A percentile compares a stretch with the other conserved stretches of the same genome.
Conservation (phyloP, 2,113 vertebrate genomes). For the Pollachius pollachius region DNA sequence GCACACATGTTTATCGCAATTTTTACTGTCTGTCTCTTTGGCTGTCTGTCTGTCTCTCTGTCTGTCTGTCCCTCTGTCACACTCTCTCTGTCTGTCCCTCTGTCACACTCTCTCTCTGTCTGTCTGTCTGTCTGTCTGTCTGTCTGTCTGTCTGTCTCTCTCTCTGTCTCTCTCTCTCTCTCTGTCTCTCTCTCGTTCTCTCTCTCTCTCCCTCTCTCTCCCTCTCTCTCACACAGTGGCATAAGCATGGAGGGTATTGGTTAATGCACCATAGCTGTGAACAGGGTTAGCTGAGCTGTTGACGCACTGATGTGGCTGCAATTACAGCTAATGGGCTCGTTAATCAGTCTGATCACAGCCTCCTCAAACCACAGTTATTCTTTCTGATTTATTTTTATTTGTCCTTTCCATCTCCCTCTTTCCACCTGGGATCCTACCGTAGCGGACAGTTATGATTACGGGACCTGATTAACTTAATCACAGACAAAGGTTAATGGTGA, state of each 20-base stretch:
- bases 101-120: too few relatives aligned
- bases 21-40: too few relatives aligned
- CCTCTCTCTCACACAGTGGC: background rate
- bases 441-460: slow-evolving; percentile 48
- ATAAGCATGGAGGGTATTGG: background rate
- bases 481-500: slow-evolving; percentile 52
- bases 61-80: too few relatives aligned
- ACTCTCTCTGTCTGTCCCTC: background rate
- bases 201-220: too few relatives aligned
- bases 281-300: slow-evolving; percentile 11
- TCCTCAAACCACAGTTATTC: slow-evolving; percentile 42
- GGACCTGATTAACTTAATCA: slow-evolving; percentile 47
- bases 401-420: slow-evolving; percentile 51
- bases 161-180: too few relatives aligned
- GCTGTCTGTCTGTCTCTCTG: too few relatives aligned
- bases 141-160: too few relatives aligned
- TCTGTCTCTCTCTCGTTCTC: too few relatives aligned
- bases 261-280: background rate
- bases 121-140: too few relatives aligned
- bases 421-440: slow-evolving; percentile 41
- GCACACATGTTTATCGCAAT: too few relatives aligned
- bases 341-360: slow-evolving; percentile 62
- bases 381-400: slow-evolving; percentile 58
- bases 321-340: slow-evolving; percentile 62
- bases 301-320: slow-evolving; percentile 46